Evolutionary conservation across 2,888 invertebrate genomes (phyloP).

Genomic region (Sinopyrophorus schimmeli): DNA sequence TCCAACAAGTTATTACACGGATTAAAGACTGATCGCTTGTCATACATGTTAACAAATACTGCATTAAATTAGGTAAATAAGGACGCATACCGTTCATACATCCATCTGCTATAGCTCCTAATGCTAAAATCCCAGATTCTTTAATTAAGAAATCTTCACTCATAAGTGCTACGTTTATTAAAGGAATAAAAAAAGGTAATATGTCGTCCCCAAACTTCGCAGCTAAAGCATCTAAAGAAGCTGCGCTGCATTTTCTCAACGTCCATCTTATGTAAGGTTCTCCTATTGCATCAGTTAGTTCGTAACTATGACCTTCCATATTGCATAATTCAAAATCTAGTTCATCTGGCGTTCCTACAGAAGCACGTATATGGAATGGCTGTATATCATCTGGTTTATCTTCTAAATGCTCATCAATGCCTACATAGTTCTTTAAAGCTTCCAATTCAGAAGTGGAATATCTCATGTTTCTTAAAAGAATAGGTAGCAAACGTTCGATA

Average conservation of each 20-base stretch:
- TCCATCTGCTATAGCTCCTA: constrained; percentile 65
- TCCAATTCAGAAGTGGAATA: constrained; percentile 97
- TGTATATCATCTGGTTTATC: constrained; percentile 95
- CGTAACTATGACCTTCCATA: constrained; percentile 80
- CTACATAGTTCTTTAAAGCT: constrained; percentile 88
- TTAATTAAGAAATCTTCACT: constrained; percentile 95
- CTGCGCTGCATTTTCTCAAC: constrained; percentile 96
- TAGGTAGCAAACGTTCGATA: constrained; percentile 83
- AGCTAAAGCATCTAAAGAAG: constrained; percentile 94
- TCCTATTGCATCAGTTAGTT: constrained; percentile 61
- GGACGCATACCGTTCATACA: constrained; percentile 68
- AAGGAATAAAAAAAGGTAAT: constrained; percentile 88
- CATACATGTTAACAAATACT: constrained; percentile 68
- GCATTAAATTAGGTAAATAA: constrained; percentile 69
- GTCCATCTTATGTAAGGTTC: constrained; percentile 74
- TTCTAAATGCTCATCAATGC: constrained; percentile 94
- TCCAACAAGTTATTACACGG: constrained; percentile 79
- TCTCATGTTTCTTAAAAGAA: constrained; percentile 94
- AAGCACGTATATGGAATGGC: constrained; percentile 87
- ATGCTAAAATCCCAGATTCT: constrained; percentile 89
- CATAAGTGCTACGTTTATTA: constrained; percentile 93
- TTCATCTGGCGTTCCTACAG: constrained; percentile 61
- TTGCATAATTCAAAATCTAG: constrained; percentile 58
- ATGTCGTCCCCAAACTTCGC: constrained; percentile 95
- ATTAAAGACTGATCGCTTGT: constrained; percentile 70